Conservation (phyloP, 2,113 vertebrate genomes). For the Rhinoptilus africanus region DNA sequence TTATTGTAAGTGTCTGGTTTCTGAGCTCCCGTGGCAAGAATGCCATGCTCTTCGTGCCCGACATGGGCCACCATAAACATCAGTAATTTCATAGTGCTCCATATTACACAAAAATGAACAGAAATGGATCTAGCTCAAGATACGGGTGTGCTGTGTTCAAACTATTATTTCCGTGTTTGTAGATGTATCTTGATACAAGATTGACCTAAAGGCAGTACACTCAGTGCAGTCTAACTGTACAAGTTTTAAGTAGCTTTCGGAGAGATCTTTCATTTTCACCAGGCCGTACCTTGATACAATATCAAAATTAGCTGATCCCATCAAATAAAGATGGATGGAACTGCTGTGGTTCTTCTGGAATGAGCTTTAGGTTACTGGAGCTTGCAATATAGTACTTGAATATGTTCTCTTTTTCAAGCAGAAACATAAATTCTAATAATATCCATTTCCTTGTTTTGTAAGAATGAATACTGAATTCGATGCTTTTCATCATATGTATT, state of each 20-base stretch:
- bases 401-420: not conserved
- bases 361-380: not conserved
- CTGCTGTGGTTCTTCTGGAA: not conserved
- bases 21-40: not conserved
- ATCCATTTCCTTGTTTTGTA: not conserved
- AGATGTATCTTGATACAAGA: not conserved
- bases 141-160: not conserved
- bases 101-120: not conserved
- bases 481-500: not conserved
- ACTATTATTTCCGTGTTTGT: not conserved
- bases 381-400: not conserved
- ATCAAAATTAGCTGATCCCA: not conserved
- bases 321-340: not conserved
- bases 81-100: not conserved
- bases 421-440: not conserved
- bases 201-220: not conserved
- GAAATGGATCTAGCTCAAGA: not conserved
- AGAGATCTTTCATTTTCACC: not conserved
- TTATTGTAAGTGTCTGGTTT: not conserved
- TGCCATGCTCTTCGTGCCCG: not conserved
- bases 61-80: not conserved
- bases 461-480: not conserved
- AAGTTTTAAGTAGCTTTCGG: not conserved
- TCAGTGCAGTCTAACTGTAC: not conserved
- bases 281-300: not conserved